These are phyloP conservation scores for Alloscopus bannaensis DNA, from an alignment of 2,888 invertebrate species.

Conservation along the genomic window DNA sequence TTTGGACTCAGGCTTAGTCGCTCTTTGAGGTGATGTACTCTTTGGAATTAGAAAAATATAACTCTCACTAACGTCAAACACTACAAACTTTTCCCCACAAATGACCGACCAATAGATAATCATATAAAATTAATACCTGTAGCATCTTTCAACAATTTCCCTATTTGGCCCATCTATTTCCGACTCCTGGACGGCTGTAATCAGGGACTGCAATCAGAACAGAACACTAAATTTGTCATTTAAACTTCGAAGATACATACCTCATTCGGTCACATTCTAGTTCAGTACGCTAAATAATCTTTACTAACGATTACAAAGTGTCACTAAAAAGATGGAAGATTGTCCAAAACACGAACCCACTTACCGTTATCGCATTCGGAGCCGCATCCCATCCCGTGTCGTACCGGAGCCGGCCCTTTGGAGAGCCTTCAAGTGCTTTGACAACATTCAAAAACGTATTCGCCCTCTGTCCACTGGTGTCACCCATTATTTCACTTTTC, in stretches of 20 bases:
- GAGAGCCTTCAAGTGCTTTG: constrained; percentile 62
- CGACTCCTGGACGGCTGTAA: constrained; percentile 53
- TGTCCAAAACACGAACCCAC: not conserved
- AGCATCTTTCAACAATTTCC: constrained; percentile 49
- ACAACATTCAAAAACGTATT: constrained; percentile 35
- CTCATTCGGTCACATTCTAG: no score
- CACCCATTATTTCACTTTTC: no score
- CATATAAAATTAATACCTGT: not conserved
- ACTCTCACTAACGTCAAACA: constrained; percentile 11
- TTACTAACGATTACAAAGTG: no score
- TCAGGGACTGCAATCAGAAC: constrained; percentile 48
- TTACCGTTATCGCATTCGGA: constrained; percentile 66
- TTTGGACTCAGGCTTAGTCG: constrained; percentile 24
- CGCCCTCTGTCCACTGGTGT: no score
- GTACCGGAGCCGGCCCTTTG: constrained; percentile 67
- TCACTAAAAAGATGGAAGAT: not conserved
- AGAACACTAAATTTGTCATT: constrained; percentile 3
- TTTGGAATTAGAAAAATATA: not conserved
- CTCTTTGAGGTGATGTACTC: constrained; percentile 18
- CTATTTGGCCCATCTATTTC: constrained; percentile 60
- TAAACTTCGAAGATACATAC: constrained; percentile 2
- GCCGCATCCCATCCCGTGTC: constrained; percentile 70
- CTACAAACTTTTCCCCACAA: not conserved
- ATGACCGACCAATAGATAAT: not conserved
- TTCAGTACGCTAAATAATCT: no score